These are phyloP conservation scores for Grantiella picta DNA, from an alignment of 2,113 vertebrate genomes.

Conservation along the genomic window DNA sequence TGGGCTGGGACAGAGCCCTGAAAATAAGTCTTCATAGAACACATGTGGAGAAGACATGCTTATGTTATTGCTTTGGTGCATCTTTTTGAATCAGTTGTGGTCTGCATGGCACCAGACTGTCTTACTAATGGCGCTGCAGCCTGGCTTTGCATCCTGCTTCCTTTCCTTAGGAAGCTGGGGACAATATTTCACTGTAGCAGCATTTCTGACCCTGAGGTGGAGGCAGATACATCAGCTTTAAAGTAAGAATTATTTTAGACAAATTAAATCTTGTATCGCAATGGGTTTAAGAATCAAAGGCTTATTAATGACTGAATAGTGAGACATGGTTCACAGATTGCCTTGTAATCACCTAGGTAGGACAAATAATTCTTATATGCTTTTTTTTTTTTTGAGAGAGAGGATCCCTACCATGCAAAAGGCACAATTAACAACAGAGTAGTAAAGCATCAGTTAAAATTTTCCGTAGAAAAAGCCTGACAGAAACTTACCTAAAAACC, in stretches of 20 bases:
- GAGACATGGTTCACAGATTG: not conserved
- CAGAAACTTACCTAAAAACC: not conserved
- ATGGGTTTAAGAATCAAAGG: not conserved
- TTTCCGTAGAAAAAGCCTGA: not conserved
- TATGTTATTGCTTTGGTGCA: not conserved
- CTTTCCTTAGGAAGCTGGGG: not conserved
- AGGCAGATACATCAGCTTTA: not conserved
- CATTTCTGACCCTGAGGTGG: not conserved
- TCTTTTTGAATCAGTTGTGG: not conserved
- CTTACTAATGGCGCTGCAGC: not conserved
- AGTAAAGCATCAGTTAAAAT: not conserved
- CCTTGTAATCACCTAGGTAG: not conserved
- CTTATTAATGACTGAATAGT: not conserved
- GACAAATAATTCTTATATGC: not conserved
- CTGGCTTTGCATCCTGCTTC: not conserved
- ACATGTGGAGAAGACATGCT: not conserved
- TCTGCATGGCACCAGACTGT: not conserved
- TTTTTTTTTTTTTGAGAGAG: not conserved
- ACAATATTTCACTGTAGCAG: not conserved
- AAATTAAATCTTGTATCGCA: not conserved
- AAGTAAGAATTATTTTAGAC: not conserved
- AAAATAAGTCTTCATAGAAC: not conserved
- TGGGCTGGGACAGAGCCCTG: not conserved
- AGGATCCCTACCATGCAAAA: not conserved
- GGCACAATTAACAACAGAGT: not conserved